Conservation (phyloP, 2,113 vertebrate genomes). For the Phaethornis superciliosus region DNA sequence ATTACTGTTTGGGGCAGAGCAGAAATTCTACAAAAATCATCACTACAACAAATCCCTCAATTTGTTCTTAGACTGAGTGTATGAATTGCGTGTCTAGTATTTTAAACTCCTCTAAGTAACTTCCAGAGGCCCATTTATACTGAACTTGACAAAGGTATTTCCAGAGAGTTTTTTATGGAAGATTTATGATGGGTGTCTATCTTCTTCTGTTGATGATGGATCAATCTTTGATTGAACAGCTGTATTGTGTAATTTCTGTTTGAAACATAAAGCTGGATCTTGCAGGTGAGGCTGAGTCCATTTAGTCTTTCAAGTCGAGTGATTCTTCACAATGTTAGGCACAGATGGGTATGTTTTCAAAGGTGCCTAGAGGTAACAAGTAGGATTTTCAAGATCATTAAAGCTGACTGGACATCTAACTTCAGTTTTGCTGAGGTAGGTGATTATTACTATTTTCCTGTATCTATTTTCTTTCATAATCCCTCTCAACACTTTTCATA, state of each 20-base stretch:
- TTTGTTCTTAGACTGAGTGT: neutral
- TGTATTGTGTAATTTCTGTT: neutral
- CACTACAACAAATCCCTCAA: neutral
- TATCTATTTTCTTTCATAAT: neutral
- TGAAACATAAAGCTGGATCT: neutral
- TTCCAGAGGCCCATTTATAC: constrained; percentile 26
- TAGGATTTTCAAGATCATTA: neutral
- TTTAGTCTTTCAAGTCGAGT: neutral
- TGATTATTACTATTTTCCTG: neutral
- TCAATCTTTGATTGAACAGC: neutral
- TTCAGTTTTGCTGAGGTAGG: neutral
- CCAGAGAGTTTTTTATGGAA: constrained; percentile 5
- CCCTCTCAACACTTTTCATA: neutral
- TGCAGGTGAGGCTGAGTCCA: neutral
- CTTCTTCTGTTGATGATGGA: neutral
- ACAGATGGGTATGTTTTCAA: neutral
- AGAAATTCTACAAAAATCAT: neutral
- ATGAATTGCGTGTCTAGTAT: neutral
- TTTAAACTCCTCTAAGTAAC: constrained; percentile 11
- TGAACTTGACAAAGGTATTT: neutral
- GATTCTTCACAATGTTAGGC: neutral
- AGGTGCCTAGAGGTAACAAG: neutral
- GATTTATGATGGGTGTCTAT: constrained; percentile 14
- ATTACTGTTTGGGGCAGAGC: neutral
- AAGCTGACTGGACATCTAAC: neutral